These are phyloP conservation scores for Eptatretus atami DNA, from an alignment of 2,797 vertebrate genomes.

Conservation along the genomic window DNA sequence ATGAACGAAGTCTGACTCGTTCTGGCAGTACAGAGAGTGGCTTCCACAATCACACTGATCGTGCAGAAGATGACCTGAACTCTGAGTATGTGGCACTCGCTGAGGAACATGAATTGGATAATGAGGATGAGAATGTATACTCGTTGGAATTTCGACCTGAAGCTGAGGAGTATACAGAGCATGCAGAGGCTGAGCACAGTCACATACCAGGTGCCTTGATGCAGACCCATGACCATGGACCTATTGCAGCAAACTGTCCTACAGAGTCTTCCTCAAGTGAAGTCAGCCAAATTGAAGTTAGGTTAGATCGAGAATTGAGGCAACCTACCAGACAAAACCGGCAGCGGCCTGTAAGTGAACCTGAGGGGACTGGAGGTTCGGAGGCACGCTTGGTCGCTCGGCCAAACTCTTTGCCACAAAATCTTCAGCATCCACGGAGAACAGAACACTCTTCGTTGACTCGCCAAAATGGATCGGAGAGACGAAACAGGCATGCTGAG, in stretches of 20 bases:
- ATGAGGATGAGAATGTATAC: slow-evolving; percentile 30
- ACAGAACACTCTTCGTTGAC: too few relatives aligned
- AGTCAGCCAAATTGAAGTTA: slow-evolving; percentile 8
- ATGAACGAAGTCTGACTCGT: slow-evolving; percentile 34
- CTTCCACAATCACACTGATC: slow-evolving; percentile 73
- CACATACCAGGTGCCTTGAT: slow-evolving; percentile 1
- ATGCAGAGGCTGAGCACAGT: slow-evolving; percentile 37
- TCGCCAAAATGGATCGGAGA: too few relatives aligned
- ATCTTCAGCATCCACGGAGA: too few relatives aligned
- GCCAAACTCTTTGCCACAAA: too few relatives aligned
- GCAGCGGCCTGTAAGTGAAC: slow-evolving; percentile 28
- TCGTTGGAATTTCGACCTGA: slow-evolving; percentile 37
- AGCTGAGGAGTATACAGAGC: slow-evolving; percentile 48
- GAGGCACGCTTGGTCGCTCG: too few relatives aligned
- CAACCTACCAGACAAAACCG: slow-evolving; percentile 26
- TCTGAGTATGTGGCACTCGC: slow-evolving; percentile 20
- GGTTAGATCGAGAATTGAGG: slow-evolving; percentile 22
- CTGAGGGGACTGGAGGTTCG: slow-evolving; percentile 12
- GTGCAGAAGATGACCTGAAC: slow-evolving; percentile 46
- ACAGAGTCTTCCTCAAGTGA: too few relatives aligned
- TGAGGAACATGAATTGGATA: slow-evolving; percentile 21
- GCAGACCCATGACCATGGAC: slow-evolving; percentile 1
- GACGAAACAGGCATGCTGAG: too few relatives aligned
- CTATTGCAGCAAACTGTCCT: too few relatives aligned
- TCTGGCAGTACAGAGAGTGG: slow-evolving; percentile 76